Evolutionary conservation across 1,140 invertebrate genomes (phyloP), one percentile per base, ranked within the genome.

Genomic region (Ericerus pela): DNA sequence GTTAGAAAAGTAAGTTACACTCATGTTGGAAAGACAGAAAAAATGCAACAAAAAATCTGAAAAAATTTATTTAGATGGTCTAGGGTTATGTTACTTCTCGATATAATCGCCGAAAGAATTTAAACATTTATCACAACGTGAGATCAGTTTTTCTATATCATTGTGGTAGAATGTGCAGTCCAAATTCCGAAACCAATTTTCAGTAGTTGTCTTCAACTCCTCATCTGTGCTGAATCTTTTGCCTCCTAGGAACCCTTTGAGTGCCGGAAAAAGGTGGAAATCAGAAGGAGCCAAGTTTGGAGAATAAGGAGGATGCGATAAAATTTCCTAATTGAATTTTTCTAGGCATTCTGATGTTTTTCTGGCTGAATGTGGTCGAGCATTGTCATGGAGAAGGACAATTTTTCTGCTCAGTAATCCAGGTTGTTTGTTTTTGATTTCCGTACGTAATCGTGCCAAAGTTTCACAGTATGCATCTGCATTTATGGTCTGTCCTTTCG

Each of bases 401-500:
- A 52, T 14, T 30, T 16, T 52, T n/a, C 43, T 10, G 1, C 26
- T 27, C 26, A 11, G 28, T 14, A n/a, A 26, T 26, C 51, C 53
- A 26, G 31, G 29, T 54, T 29, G 52, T 20, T 37, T 24, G 33
- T 26, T 55, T 41, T 55, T 22, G 16, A 41, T 38, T 37, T 33
- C 36, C 11, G 18, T 14, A 27, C 33, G 30, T 38, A 55, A 27
- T 37, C 41, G 57, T 20, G 55, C 60, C 20, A 65, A 51, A 54
- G 60, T 60, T 36, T 56, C 31, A 55, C 54, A 60, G 56, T 65
- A 65, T 24, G 57, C 20, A 18, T 59, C 59, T 27, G 52, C 57
- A 57, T 59, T 64, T 2, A 67, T 58, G 27, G 63, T 65, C 58
- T 56, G 28, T 28, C 61, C 59, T 38, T 38, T 36, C 33, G 59